Percentiles rank a stretch among this genome's conserved stretches.
Conservation (phyloP, 2,113 vertebrate genomes). For the Microcebus murinus region DNA sequence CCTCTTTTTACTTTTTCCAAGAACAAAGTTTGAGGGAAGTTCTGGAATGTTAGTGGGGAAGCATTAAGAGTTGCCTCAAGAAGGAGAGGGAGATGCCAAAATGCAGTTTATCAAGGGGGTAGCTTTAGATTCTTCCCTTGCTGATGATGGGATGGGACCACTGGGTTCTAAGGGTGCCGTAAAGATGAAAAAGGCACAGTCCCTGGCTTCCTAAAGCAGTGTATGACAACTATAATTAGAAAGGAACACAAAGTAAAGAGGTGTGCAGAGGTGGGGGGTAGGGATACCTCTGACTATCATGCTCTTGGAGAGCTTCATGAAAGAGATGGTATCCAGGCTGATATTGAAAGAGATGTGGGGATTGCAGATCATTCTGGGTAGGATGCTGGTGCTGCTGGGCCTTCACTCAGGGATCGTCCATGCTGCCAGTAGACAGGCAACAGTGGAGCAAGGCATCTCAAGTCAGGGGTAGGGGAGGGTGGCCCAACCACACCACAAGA, state of each 20-base stretch:
- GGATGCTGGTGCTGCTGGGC: no score
- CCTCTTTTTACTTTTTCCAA: slow-evolving; percentile 2
- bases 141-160: background rate
- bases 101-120: background rate
- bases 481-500: background rate
- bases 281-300: background rate
- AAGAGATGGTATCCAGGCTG: background rate
- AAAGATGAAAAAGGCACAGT: background rate
- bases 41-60: background rate
- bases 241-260: background rate
- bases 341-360: background rate
- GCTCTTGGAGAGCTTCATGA: background rate
- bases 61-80: background rate
- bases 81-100: background rate
- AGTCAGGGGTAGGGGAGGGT: background rate
- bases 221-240: background rate
- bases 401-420: background rate
- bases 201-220: background rate
- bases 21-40: background rate
- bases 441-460: background rate
- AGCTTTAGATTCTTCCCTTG: background rate
- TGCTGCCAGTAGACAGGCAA: background rate
- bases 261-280: background rate
- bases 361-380: background rate
- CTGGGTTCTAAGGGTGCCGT: background rate